phyloP scores from a whole-genome alignment of 2,888 invertebrate genomes.

The Leptinotarsa peninsularis region DNA sequence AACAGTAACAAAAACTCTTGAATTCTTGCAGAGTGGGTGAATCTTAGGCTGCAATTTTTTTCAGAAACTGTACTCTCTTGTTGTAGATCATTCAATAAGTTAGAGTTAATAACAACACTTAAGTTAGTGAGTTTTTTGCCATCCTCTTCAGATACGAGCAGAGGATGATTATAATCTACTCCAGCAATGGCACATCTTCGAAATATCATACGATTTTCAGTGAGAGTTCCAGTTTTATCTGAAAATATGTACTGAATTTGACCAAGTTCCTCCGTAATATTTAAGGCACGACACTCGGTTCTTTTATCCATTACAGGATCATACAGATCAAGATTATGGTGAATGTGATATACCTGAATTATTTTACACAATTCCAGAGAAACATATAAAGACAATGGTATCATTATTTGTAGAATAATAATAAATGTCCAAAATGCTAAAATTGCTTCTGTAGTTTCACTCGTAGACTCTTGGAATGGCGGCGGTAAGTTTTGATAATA shows the following conservation, averaged over 20 bases:
- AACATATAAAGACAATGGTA: slow-evolving; percentile 95
- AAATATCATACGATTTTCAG: slow-evolving; percentile 98
- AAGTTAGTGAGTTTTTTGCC: slow-evolving; percentile 56
- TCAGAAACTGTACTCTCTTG: slow-evolving; percentile 55
- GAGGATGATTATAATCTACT: slow-evolving; percentile 87
- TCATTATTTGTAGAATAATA: slow-evolving; percentile 91
- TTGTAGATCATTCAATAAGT: slow-evolving; percentile 69
- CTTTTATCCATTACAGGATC: slow-evolving; percentile 85
- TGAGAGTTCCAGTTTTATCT: slow-evolving; percentile 97
- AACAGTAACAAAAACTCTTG: slow-evolving; percentile 91
- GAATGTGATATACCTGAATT: slow-evolving; percentile 94
- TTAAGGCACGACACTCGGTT: slow-evolving; percentile 92
- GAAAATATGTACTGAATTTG: slow-evolving; percentile 96
- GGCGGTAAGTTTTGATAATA: slow-evolving; percentile 70
- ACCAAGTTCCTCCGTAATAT: slow-evolving; percentile 97
- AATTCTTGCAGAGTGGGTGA: slow-evolving; percentile 77
- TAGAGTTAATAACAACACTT: slow-evolving; percentile 68
- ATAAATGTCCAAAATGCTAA: slow-evolving; percentile 95
- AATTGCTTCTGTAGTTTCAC: slow-evolving; percentile 72
- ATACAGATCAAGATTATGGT: slow-evolving; percentile 88
- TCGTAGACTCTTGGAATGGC: slow-evolving; percentile 76
- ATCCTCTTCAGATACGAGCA: slow-evolving; percentile 73
- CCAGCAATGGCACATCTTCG: slow-evolving; percentile 90
- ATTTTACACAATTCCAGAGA: slow-evolving; percentile 97
- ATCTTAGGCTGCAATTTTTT: slow-evolving; percentile 52